Conservation (phyloP, 1,140 invertebrate species). For the Drosophila nigromelanica region DNA sequence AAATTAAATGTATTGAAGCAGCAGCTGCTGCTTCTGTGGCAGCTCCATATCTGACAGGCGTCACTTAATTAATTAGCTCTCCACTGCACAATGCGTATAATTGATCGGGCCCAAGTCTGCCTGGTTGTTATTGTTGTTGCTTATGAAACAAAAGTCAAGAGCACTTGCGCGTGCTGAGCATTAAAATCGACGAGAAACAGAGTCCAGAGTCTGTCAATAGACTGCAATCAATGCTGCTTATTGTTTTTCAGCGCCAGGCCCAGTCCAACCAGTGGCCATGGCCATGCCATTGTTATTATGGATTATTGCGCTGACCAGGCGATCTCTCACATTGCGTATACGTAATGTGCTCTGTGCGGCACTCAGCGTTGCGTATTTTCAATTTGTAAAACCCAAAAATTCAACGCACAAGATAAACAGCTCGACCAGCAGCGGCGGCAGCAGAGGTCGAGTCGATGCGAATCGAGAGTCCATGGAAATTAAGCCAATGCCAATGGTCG, state of each 20-base stretch:
- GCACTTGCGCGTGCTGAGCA: conserved; percentile 50
- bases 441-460: conserved; percentile 15
- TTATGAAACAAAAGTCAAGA: conserved; percentile 73
- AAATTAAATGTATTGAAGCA: conserved; percentile 18
- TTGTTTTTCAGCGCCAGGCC: conserved; percentile 54
- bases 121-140: conserved; percentile 25
- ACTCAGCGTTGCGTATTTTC: conserved; percentile 65
- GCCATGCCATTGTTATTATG: conserved; percentile 68
- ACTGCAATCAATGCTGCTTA: conserved; percentile 71
- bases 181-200: conserved; percentile 53
- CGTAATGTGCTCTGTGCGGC: conserved; percentile 40
- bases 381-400: conserved; percentile 58
- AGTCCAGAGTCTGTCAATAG: conserved; percentile 26
- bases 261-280: not conserved
- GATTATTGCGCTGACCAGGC: conserved; percentile 55
- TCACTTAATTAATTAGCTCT: conserved; percentile 65
- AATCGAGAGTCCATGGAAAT: conserved; percentile 65
- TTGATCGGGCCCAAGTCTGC: conserved; percentile 21
- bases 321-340: conserved; percentile 45
- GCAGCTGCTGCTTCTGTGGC: conserved; percentile 1
- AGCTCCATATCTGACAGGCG: conserved; percentile 17
- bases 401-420: conserved; percentile 64
- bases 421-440: conserved; percentile 14
- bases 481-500: conserved; percentile 73
- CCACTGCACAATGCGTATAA: conserved; percentile 45